Base-by-base conservation (phyloP, 1,140 invertebrate genomes). In the Triops longicaudatus region DNA sequence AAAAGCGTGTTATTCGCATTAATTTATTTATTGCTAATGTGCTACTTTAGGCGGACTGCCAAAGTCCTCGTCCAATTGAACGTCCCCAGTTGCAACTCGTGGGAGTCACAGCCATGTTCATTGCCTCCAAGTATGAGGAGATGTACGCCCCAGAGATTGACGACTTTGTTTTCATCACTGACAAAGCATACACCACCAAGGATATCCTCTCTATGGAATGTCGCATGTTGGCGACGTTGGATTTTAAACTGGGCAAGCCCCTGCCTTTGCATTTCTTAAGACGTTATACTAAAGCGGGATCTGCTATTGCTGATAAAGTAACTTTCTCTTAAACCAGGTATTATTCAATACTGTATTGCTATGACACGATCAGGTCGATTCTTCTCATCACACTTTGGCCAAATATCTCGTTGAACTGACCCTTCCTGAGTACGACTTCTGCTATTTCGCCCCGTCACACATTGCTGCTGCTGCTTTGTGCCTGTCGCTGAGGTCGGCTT, bases 91-190 rank as follows among this genome's bases (percentile, higher is more conserved):
- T 98, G 43, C 97, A 98, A 84, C 85, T 98, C 72, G 93, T 98
- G 50, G 97, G 97, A 0, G 91, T 96, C 0, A 91, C 95, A 2
- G 91, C 94, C 0, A 90, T 98, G 88, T 92, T 96, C 80, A 90
- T 98, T 78, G 95, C 97, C 12, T 90, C 91, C 80, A 99, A 98
- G 84, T 98, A 96, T 82, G 97, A 98, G 85, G 97, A 99, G 86
- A 93, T 97, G 82, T 95, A 92, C 81, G 88, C 92, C 6, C 95
- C 96, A 3, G 92, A 94, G 76, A 88, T 98, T 37, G 85, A 85
- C 1, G 96, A 98, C 84, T 98, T 97, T 86, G 91, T 95, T 9
- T 97, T 92, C 81, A 93, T 98, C 71, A 94, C 95, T 22, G 96
- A 97, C 84, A 90, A 95, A 83, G 90, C 94, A 0, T 98, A 95